A percentile compares a stretch with the other conserved stretches of the same genome.
phyloP scores from a whole-genome alignment of 2,113 vertebrate species.

The Morphnarchus princeps region DNA sequence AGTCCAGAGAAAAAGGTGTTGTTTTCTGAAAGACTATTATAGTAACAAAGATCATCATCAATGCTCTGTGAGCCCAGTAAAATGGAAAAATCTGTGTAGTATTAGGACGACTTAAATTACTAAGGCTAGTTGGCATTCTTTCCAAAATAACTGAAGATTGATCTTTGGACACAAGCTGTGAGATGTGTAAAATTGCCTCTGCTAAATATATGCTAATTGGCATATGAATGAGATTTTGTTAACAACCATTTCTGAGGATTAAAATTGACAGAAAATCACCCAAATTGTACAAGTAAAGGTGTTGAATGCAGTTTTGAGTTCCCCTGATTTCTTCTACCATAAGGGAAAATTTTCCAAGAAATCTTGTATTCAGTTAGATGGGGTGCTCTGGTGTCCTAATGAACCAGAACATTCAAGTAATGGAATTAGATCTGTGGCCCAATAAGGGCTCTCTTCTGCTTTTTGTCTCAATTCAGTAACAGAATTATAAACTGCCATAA shows the following conservation, averaged over 20 bases:
- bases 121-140: background rate
- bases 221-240: background rate
- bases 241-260: background rate
- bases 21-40: background rate
- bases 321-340: background rate
- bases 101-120: background rate
- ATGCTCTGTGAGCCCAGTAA: background rate
- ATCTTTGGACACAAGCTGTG: slow-evolving; percentile 16
- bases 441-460: background rate
- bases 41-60: background rate
- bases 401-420: background rate
- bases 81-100: background rate
- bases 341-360: background rate
- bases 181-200: slow-evolving; percentile 19
- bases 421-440: background rate
- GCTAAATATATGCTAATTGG: slow-evolving; percentile 15
- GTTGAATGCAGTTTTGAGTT: background rate
- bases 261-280: background rate
- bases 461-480: background rate
- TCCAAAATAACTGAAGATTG: background rate
- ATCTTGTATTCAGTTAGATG: background rate
- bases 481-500: background rate
- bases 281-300: background rate
- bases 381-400: background rate
- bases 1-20: background rate